Evolutionary conservation across 2,797 vertebrate species (phyloP).

Genomic region (Phaenicophaeus curvirostris): DNA sequence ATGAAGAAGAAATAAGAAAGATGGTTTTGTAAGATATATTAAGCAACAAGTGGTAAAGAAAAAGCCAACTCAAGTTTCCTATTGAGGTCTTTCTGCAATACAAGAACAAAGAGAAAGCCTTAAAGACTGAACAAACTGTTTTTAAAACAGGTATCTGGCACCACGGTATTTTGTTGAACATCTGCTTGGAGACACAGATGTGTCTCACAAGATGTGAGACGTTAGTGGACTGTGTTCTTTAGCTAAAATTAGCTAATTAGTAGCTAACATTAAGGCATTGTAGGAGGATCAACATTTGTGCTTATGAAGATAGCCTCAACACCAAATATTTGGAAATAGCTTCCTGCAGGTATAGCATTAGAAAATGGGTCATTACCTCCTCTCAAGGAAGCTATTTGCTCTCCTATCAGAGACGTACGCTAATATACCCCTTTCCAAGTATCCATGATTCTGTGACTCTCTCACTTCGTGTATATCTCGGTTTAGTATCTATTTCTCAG

Average conservation of each 20-base stretch:
- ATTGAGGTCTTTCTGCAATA: background rate
- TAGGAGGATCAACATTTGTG: background rate
- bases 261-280: background rate
- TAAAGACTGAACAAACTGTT: background rate
- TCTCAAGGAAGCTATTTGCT: background rate
- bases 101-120: background rate
- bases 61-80: background rate
- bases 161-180: background rate
- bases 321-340: background rate
- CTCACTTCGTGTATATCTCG: background rate
- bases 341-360: background rate
- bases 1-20: background rate
- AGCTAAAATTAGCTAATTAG: background rate
- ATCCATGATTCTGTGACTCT: background rate
- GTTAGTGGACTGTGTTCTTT: background rate
- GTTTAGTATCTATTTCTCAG: background rate
- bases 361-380: background rate
- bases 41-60: constrained; percentile 6
- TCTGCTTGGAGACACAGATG: background rate
- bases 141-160: background rate
- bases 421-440: background rate
- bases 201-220: background rate
- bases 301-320: background rate
- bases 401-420: background rate
- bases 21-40: background rate